phyloP scores from a whole-genome alignment of 1,140 invertebrate genomes.

The Rhopalosiphum padi region DNA sequence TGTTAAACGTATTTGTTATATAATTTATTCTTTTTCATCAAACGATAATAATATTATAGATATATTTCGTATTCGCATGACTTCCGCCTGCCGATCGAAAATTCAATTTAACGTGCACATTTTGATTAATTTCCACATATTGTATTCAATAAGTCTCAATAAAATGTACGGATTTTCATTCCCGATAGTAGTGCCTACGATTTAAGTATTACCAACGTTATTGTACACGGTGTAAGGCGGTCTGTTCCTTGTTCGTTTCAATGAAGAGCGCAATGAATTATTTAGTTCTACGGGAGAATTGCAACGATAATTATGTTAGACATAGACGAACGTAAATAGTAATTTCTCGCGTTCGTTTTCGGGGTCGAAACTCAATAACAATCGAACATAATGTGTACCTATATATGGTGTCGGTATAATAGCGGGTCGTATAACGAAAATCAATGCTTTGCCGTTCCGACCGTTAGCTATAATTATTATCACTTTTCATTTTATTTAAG shows the following conservation, averaged over 20 bases:
- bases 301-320: background rate
- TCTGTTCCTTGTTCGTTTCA: background rate
- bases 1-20: background rate
- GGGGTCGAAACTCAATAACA: background rate
- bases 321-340: background rate
- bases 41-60: background rate
- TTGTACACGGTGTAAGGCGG: background rate
- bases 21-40: background rate
- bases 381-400: background rate
- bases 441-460: background rate
- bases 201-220: background rate
- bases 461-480: background rate
- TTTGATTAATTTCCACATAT: constrained; percentile 10
- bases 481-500: background rate
- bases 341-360: background rate
- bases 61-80: background rate
- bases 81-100: background rate
- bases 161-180: background rate
- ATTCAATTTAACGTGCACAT: background rate
- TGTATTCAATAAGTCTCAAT: constrained; percentile 10
- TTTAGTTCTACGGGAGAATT: background rate
- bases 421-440: background rate
- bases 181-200: background rate
- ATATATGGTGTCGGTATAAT: background rate
- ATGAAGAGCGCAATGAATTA: background rate